These are phyloP conservation scores for Palythoa caribaeorum DNA, from an alignment of 92 coral and sea anemone genomes.

Conservation along the genomic window DNA sequence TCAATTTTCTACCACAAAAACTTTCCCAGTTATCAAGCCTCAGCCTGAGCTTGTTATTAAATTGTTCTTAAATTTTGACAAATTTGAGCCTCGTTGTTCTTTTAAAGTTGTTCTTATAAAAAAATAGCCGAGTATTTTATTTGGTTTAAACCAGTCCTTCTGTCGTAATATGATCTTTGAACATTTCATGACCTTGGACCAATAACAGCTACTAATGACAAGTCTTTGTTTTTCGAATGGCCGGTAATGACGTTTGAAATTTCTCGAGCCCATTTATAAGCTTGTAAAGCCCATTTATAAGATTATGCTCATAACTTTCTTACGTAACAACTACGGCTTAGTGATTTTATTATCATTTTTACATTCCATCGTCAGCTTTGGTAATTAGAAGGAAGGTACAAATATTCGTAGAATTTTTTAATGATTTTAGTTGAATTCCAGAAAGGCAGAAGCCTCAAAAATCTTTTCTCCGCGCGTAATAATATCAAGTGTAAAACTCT, in stretches of 20 bases:
- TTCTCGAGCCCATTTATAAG: not conserved
- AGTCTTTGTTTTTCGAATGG: not conserved
- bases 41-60: too few species aligned
- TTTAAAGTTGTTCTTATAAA: too few species aligned
- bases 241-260: not conserved
- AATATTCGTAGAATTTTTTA: slow-evolving; percentile 7
- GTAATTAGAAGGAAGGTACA: slow-evolving; percentile 20
- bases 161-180: not conserved
- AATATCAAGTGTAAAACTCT: not conserved
- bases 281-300: not conserved
- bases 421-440: not conserved
- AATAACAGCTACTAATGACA: not conserved
- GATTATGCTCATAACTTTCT: not conserved
- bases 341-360: not conserved
- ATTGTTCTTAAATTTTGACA: too few species aligned
- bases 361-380: slow-evolving; percentile 7
- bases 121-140: not conserved
- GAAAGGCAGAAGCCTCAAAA: not conserved
- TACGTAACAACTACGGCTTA: not conserved
- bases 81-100: too few species aligned
- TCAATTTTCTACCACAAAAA: too few species aligned
- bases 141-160: not conserved
- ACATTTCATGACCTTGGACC: not conserved
- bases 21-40: too few species aligned
- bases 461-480: not conserved